These are phyloP conservation scores for Copidosoma aretas DNA, from an alignment of 2,888 invertebrate species.

Conservation along the genomic window DNA sequence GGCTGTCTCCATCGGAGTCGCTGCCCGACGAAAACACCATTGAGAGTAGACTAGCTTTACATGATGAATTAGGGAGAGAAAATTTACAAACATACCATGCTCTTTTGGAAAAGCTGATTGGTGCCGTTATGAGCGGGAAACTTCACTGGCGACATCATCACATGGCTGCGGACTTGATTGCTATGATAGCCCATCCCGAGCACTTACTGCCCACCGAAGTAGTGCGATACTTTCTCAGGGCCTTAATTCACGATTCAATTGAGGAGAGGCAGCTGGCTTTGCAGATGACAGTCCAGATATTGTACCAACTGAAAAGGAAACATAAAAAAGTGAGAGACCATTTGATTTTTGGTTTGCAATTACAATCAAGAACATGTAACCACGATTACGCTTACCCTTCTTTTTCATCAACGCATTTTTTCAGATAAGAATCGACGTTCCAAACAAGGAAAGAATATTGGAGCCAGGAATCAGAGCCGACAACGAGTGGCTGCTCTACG, in stretches of 20 bases:
- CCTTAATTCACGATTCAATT: conserved; percentile 78
- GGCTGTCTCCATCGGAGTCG: conserved; percentile 60
- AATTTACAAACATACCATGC: conserved; percentile 63
- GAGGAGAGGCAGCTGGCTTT: conserved; percentile 76
- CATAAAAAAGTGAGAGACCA: conserved; percentile 58
- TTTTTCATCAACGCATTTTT: not conserved
- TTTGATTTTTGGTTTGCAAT: conserved; percentile 9
- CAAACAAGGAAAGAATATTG: not conserved
- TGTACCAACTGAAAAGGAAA: conserved; percentile 76
- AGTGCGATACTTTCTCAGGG: conserved; percentile 71
- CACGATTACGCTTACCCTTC: too few species aligned
- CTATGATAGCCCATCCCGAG: conserved; percentile 75
- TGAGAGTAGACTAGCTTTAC: too few species aligned
- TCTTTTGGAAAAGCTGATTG: conserved; percentile 64
- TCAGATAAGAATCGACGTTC: conserved; percentile 14
- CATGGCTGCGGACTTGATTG: conserved; percentile 76
- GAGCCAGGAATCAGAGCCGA: conserved; percentile 71
- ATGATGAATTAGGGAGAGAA: not conserved
- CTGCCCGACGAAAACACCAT: conserved; percentile 48
- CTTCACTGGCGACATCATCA: conserved; percentile 83
- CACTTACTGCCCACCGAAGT: conserved; percentile 70
- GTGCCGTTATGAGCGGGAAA: conserved; percentile 66
- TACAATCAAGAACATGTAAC: too few species aligned
- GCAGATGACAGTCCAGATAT: conserved; percentile 68
- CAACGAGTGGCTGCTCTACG: conserved; percentile 78